Percentiles rank a stretch among this genome's conserved stretches.
Conservation (phyloP, 2,797 vertebrate species). For the Crax fasciolata region DNA sequence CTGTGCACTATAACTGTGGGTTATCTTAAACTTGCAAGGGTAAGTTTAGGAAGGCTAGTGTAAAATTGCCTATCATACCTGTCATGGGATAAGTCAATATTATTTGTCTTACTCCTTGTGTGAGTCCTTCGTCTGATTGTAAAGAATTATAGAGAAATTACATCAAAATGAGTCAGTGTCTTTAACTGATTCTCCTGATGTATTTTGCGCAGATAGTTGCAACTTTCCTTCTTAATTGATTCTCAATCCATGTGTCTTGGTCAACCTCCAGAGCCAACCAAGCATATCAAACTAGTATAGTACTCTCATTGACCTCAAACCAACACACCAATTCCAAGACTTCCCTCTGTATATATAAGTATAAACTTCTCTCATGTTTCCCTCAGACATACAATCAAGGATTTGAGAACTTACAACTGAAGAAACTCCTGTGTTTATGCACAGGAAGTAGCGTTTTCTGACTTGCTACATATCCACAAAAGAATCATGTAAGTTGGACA, state of each 20-base stretch:
- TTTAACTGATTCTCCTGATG: neutral
- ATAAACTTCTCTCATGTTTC: neutral
- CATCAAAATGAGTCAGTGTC: neutral
- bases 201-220: neutral
- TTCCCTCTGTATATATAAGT: neutral
- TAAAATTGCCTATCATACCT: neutral
- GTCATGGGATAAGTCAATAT: neutral
- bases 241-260: neutral
- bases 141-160: neutral
- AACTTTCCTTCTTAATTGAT: neutral
- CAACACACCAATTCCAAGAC: neutral
- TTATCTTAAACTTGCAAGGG: neutral
- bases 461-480: neutral
- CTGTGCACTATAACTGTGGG: neutral
- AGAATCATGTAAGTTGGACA: neutral
- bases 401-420: neutral
- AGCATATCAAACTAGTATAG: accelerated
- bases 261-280: neutral
- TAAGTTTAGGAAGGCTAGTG: neutral
- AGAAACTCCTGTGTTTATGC: neutral
- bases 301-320: neutral
- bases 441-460: neutral
- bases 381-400: neutral
- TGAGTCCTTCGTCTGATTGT: neutral
- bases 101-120: neutral